Percentiles rank a stretch among this genome's conserved stretches.
These are phyloP conservation scores for Oceanodroma tethys DNA, from an alignment of 2,113 vertebrate species.

Conservation along the genomic window DNA sequence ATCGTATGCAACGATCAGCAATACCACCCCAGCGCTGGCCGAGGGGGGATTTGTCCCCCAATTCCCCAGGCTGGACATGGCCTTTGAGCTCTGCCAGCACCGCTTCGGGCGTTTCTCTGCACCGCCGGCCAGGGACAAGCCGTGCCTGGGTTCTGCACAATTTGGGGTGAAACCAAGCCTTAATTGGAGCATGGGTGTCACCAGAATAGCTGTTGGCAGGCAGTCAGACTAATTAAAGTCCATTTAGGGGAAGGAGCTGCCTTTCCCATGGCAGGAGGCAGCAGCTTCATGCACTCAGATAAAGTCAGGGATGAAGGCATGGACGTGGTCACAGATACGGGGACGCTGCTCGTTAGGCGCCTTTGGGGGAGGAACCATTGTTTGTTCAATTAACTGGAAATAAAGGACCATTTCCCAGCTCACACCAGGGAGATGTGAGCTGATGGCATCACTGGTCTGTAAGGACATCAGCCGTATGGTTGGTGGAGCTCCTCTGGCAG, in stretches of 20 bases:
- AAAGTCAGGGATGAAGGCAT: not conserved
- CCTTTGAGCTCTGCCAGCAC: not conserved
- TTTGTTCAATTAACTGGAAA: not conserved
- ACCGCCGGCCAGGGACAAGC: not conserved
- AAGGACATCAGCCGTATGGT: not conserved
- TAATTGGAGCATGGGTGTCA: not conserved
- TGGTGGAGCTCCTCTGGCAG: not conserved
- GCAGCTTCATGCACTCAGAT: not conserved
- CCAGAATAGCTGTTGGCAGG: not conserved
- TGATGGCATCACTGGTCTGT: not conserved
- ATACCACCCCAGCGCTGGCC: not conserved
- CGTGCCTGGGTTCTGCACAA: not conserved
- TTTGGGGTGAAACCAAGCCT: not conserved
- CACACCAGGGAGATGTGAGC: not conserved
- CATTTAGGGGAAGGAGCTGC: not conserved
- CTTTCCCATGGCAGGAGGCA: not conserved
- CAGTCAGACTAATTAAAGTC: not conserved
- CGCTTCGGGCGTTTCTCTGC: not conserved
- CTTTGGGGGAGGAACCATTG: not conserved
- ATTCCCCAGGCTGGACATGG: rapidly evolving
- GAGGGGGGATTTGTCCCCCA: not conserved
- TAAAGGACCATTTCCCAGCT: not conserved
- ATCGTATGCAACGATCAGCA: rapidly evolving
- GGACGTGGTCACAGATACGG: rapidly evolving
- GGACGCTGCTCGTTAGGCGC: rapidly evolving